Conservation (phyloP, 2,797 vertebrate genomes). For the Cuniculus paca region DNA sequence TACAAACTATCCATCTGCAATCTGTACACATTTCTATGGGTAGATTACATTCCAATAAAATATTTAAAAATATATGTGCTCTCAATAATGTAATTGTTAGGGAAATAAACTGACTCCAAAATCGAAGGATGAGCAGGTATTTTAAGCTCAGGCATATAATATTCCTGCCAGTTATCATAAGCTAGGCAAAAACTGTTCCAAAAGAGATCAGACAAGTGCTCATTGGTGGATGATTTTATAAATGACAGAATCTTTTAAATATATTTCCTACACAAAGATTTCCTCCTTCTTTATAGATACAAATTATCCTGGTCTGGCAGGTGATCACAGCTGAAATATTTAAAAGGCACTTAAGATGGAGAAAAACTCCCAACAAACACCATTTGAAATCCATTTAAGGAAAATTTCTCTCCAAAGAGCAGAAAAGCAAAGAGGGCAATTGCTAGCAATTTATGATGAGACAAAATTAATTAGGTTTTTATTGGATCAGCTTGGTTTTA, state of each 20-base stretch:
- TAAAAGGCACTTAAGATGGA: conserved; percentile 18
- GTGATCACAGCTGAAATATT: conserved; percentile 36
- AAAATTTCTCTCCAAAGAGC: conserved; percentile 62
- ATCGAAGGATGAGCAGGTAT: not conserved
- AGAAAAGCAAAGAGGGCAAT: conserved; percentile 56
- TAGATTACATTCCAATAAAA: not conserved
- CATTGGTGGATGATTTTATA: not conserved
- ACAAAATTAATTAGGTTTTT: conserved; percentile 64
- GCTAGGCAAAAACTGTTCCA: not conserved
- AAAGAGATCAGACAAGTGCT: not conserved
- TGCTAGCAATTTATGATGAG: conserved; percentile 43
- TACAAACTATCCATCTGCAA: not conserved
- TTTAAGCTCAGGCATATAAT: not conserved
- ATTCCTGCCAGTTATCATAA: not conserved
- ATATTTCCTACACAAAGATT: conserved; percentile 38
- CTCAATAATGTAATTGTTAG: not conserved
- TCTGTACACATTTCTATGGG: not conserved
- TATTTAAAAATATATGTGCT: not conserved
- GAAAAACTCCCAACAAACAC: conserved; percentile 17
- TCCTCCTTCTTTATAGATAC: conserved; percentile 39
- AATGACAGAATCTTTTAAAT: conserved; percentile 13
- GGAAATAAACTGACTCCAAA: not conserved
- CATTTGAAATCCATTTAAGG: conserved; percentile 63
- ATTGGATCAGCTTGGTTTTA: conserved; percentile 19
- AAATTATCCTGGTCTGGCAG: conserved; percentile 26